Evolutionary conservation across 2,888 invertebrate species (phyloP).

Genomic region (Cartodere bifasciata): DNA sequence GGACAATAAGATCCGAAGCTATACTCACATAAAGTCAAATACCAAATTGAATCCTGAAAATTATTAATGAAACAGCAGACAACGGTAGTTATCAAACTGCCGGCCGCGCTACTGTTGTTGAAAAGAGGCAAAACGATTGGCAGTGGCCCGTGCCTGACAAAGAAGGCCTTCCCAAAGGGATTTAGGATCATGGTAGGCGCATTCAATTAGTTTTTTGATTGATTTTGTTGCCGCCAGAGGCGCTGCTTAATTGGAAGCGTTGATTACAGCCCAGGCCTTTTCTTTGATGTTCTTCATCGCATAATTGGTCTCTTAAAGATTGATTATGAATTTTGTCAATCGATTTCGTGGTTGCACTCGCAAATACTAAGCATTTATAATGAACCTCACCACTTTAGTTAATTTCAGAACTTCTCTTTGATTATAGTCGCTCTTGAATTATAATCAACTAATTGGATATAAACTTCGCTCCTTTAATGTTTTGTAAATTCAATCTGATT

Average conservation of each 20-base stretch:
- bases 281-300: conserved; percentile 31
- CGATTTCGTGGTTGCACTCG: conserved; percentile 23
- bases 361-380: conserved; percentile 27
- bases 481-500: no score
- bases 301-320: conserved; percentile 35
- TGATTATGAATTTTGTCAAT: conserved; percentile 35
- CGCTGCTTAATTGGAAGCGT: conserved; percentile 35
- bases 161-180: no score
- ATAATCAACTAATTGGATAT: conserved; percentile 19
- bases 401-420: conserved; percentile 18
- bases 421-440: conserved; percentile 15
- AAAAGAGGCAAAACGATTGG: conserved; percentile 13
- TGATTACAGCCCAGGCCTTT: conserved; percentile 32
- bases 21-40: conserved; percentile 33
- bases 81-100: conserved; percentile 11
- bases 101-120: conserved; percentile 2
- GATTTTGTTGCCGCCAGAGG: conserved; percentile 34
- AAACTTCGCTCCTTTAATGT: no score
- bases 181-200: conserved; percentile 33
- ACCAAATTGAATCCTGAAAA: conserved; percentile 33
- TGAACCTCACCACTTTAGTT: conserved; percentile 25
- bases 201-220: conserved; percentile 38
- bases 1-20: conserved; percentile 29
- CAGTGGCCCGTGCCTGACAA: no score
- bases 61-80: conserved; percentile 33